Conservation (phyloP, 1,140 invertebrate genomes). For the Ooceraea biroi region DNA sequence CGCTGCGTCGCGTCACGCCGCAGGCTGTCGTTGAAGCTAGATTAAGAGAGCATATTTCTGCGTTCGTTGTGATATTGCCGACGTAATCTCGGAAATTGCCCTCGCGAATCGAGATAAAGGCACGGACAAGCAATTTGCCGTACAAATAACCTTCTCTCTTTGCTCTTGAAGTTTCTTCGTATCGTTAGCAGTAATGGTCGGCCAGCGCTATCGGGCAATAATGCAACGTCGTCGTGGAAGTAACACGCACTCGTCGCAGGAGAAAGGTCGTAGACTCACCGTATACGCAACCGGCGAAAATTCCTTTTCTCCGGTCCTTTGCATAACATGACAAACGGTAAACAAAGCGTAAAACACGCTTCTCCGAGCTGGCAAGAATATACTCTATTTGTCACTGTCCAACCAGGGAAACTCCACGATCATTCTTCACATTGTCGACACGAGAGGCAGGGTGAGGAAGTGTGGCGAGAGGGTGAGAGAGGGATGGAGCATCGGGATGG, state of each 20-base stretch:
- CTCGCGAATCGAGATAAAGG: conserved; percentile 29
- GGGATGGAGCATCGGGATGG: conserved; percentile 34
- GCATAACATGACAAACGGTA: conserved; percentile 80
- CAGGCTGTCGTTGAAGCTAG: background rate
- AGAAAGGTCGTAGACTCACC: conserved; percentile 42
- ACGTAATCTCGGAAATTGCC: conserved; percentile 25
- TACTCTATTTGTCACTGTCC: conserved; percentile 81
- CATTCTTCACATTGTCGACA: conserved; percentile 76
- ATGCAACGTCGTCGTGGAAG: conserved; percentile 34
- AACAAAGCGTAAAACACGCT: conserved; percentile 81
- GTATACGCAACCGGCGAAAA: conserved; percentile 67
- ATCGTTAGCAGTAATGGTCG: conserved; percentile 23
- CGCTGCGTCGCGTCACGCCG: background rate
- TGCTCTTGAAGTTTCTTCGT: background rate
- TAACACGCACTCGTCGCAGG: background rate
- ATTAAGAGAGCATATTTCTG: conserved; percentile 17
- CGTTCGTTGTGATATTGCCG: background rate
- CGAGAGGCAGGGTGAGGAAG: background rate
- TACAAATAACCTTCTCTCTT: background rate
- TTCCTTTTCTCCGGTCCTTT: conserved; percentile 66
- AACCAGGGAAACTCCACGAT: conserved; percentile 67
- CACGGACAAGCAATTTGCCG: background rate
- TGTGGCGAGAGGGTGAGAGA: conserved; percentile 7
- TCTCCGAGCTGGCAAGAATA: conserved; percentile 75
- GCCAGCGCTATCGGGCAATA: conserved; percentile 15